Percentiles rank a stretch among this genome's conserved stretches.
These are phyloP conservation scores for Prionailurus bengalensis DNA, from an alignment of 2,113 vertebrate species.

Conservation along the genomic window DNA sequence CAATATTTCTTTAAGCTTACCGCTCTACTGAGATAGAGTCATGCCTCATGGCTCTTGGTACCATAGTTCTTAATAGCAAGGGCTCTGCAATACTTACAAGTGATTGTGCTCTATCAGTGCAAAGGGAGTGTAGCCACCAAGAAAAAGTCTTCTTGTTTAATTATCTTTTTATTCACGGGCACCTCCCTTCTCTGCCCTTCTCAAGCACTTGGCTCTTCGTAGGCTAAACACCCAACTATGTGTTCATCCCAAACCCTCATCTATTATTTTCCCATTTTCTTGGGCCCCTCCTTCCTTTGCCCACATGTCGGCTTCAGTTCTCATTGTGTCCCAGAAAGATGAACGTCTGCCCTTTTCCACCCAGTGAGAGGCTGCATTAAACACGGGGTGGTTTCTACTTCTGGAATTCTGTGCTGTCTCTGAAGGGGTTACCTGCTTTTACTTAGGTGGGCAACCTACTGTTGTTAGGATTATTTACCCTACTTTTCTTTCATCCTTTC, in stretches of 20 bases:
- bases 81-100: neutral
- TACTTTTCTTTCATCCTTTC: conserved; percentile 67
- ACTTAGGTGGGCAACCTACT: neutral
- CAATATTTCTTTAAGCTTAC: neutral
- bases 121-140: neutral
- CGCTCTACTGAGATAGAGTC: conserved; percentile 37
- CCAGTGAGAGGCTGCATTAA: neutral
- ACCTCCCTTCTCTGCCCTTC: neutral
- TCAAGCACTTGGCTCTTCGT: neutral
- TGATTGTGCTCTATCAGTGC: neutral
- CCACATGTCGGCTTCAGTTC: neutral
- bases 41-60: neutral
- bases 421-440: neutral
- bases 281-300: neutral
- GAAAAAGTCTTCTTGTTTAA: neutral
- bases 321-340: neutral
- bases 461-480: conserved; percentile 48
- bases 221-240: neutral
- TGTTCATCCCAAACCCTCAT: neutral
- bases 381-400: neutral
- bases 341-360: neutral
- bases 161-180: neutral
- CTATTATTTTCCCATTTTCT: neutral
- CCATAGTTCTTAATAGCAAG: neutral
- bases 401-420: neutral